Evolutionary conservation across 2,113 vertebrate genomes (phyloP).

Genomic region (Microtus pennsylvanicus): DNA sequence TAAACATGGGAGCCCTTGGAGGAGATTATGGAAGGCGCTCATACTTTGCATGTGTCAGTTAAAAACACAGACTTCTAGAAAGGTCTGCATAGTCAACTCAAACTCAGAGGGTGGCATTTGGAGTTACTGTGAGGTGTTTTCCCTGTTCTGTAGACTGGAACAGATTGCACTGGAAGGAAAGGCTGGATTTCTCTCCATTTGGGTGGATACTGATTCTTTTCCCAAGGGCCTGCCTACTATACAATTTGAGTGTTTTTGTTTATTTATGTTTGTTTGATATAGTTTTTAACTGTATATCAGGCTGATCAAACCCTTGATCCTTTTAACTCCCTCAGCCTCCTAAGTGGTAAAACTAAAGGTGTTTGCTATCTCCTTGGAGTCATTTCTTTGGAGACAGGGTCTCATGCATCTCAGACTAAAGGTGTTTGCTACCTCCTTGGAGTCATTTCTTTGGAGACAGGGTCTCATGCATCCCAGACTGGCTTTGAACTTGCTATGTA

Average conservation of each 20-base stretch:
- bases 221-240: background rate
- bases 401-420: background rate
- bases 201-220: constrained; percentile 14
- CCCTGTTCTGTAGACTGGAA: background rate
- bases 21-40: background rate
- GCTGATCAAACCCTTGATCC: background rate
- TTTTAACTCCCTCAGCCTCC: background rate
- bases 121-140: background rate
- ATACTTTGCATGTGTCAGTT: background rate
- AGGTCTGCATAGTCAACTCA: background rate
- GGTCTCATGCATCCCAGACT: background rate
- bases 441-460: background rate
- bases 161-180: background rate
- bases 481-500: background rate
- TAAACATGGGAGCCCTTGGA: background rate
- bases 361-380: background rate
- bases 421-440: background rate
- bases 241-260: constrained; percentile 27
- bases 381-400: background rate
- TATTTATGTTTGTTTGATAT: background rate
- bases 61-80: background rate
- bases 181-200: background rate
- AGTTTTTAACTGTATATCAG: background rate
- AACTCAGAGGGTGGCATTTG: background rate
- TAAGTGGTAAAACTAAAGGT: background rate